These are phyloP conservation scores for Lagocephalus sceleratus DNA, from an alignment of 2,797 vertebrate species.

Conservation along the genomic window DNA sequence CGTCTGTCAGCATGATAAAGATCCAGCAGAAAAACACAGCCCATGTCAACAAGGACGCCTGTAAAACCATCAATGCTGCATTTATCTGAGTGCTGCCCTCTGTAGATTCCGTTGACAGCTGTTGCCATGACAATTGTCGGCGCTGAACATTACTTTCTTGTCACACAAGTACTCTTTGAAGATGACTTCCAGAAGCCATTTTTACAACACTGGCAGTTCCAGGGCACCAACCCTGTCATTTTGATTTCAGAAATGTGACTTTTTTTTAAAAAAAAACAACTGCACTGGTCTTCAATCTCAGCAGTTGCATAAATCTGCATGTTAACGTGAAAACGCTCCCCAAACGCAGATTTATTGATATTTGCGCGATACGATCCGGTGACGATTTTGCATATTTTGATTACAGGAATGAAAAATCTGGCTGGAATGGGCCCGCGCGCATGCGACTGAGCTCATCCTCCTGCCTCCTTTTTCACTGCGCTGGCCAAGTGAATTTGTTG, in stretches of 20 bases:
- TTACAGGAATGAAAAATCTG: no score
- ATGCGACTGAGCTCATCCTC: conserved; percentile 8
- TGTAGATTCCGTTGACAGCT: no score
- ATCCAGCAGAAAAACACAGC: no score
- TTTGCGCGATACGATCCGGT: neutral
- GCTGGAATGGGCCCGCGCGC: neutral
- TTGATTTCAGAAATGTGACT: neutral
- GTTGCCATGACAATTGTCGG: neutral
- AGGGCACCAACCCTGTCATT: neutral
- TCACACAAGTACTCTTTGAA: neutral
- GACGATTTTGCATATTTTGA: no score
- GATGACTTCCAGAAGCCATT: neutral
- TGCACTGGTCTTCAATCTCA: no score
- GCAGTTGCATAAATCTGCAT: conserved; percentile 26
- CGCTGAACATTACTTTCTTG: neutral
- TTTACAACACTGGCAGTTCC: no score
- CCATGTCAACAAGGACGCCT: no score
- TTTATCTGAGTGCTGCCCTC: neutral
- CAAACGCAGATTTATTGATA: neutral
- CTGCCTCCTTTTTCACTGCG: conserved; percentile 53
- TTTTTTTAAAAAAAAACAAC: no score
- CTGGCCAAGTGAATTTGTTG: conserved; percentile 72
- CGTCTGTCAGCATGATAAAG: no score
- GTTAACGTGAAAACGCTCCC: conserved; percentile 9
- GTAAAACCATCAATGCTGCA: neutral